Base-by-base conservation (phyloP, 2,888 invertebrate genomes). In the Chymomyza procnemis region DNA sequence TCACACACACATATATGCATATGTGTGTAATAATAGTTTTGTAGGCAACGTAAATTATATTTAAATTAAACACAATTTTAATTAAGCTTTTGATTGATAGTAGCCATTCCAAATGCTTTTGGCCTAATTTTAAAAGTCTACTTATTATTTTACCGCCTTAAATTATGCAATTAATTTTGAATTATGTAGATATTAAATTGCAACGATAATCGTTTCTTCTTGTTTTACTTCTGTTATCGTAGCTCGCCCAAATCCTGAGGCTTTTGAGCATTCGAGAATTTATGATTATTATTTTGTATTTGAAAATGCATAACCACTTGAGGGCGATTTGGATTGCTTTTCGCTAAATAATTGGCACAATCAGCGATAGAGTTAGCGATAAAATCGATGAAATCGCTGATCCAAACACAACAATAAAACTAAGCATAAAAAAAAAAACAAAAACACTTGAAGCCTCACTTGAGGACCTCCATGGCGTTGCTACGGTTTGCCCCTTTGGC, bases 271-370 rank as follows among this genome's bases (percentile, higher is more conserved):
- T 80, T 75, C 64, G 78, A 21, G 21, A 73, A 83, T 79, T 83
- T 87, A 83, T 26, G 26, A 26, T 81, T 87, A 83, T 83, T 87
- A 83, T 83, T 82, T 81, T 82, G 87, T n/a, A 87, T 83, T 83
- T 85, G 85, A 87, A 79, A 83, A 87, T 85, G 87, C 85, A 82
- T 78, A 83, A 87, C 74, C 85, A 82, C 87, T 87, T 62, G 87
- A 78, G 85, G 80, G 85, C 74, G 74, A 79, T 75, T 82, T 74
- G 79, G 75, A 74, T 71, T 61, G 87, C 85, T 85, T 80, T 83
- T 82, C 76, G 77, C 67, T 73, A 73, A 74, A 82, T 83, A 83
- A 83, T 83, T 83, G 83, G 83, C 87, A 85, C 87, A 83, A 83
- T 83, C 83, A 83, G 78, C 78, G n/a, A n/a, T n/a, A n/a, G n/a